Evolutionary conservation across 2,888 invertebrate genomes (phyloP).

Genomic region (Campoletis raptor): DNA sequence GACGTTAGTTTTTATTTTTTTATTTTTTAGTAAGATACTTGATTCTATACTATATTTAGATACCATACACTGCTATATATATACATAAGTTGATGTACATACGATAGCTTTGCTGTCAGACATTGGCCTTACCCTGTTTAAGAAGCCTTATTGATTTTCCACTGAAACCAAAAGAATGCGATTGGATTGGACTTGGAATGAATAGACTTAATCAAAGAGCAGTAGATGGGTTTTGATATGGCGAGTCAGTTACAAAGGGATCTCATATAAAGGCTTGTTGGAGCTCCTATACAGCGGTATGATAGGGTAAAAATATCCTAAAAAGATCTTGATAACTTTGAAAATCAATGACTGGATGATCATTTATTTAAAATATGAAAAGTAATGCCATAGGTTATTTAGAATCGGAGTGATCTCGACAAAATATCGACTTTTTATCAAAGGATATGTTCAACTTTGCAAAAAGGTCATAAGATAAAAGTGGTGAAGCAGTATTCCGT

Average conservation of each 20-base stretch:
- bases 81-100: neutral
- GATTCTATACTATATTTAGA: neutral
- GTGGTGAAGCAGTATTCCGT: too few species aligned
- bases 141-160: conserved; percentile 43
- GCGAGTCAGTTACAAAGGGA: conserved; percentile 9
- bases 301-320: neutral
- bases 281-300: neutral
- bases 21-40: neutral
- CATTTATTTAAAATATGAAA: neutral
- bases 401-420: neutral
- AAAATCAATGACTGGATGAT: neutral
- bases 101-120: conserved; percentile 20
- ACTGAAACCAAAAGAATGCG: conserved; percentile 53
- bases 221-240: conserved; percentile 7
- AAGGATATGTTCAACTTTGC: neutral
- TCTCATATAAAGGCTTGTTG: neutral
- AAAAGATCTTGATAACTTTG: neutral
- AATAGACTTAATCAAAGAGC: conserved; percentile 27
- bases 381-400: neutral
- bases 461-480: neutral
- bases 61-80: neutral
- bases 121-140: conserved; percentile 52
- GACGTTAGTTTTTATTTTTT: neutral
- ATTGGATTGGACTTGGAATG: conserved; percentile 49
- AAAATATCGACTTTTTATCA: neutral